A percentile compares a stretch with the other conserved stretches of the same genome.
Evolutionary conservation across 2,797 vertebrate genomes (phyloP).

Genomic region (Margarornis squamiger): DNA sequence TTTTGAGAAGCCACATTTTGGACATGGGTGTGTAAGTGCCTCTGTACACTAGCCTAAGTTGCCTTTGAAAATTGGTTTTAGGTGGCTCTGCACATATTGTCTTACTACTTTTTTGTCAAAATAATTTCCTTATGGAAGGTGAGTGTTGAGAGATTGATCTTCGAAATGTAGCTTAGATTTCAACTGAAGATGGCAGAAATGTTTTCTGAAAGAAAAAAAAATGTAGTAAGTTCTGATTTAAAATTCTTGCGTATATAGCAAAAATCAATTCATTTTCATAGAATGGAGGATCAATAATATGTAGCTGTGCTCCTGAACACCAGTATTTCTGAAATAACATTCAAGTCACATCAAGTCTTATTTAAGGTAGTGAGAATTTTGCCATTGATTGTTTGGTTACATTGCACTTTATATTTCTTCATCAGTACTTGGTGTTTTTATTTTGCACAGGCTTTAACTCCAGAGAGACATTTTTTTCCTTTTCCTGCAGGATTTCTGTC

Average conservation of each 20-base stretch:
- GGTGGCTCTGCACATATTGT: neutral
- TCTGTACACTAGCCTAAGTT: neutral
- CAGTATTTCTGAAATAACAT: constrained; percentile 31
- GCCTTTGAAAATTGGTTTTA: constrained; percentile 19
- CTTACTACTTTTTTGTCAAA: neutral
- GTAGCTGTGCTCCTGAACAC: neutral
- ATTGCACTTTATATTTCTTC: constrained; percentile 10
- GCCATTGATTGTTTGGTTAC: constrained; percentile 21
- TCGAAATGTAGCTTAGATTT: neutral
- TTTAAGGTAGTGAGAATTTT: constrained; percentile 29
- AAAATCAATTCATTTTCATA: constrained; percentile 26
- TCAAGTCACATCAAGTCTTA: neutral
- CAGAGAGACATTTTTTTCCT: neutral
- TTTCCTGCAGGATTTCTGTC: neutral
- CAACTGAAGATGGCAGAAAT: constrained; percentile 30
- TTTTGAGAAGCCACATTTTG: constrained; percentile 4
- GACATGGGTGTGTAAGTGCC: neutral
- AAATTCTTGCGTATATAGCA: neutral
- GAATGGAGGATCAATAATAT: neutral
- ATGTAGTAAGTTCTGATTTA: neutral
- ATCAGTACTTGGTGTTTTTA: neutral
- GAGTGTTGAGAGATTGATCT: neutral
- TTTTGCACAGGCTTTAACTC: neutral
- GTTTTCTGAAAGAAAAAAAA: neutral
- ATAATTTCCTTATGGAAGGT: neutral